Evolutionary conservation across 2,797 vertebrate species (phyloP), one percentile per base, ranked within the genome.

Genomic region (Acanthurus lineatus): DNA sequence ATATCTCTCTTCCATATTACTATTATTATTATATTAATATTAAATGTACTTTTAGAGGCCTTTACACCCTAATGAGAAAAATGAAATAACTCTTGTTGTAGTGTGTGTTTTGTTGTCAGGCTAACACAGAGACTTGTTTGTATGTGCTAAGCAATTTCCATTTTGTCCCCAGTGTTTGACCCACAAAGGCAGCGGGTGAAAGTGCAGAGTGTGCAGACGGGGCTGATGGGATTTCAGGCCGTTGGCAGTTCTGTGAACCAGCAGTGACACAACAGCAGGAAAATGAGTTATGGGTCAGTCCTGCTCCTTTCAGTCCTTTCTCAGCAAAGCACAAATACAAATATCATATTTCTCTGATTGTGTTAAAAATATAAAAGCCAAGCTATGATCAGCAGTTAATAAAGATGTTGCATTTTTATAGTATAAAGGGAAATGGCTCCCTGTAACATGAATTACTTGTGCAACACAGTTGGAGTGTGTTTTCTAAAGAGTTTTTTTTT

Each of bases 141-240:
- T 38, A 16, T 82, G 78, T 63, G 56, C 82, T 91, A 84, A 88
- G 89, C 83, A 49, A 3, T 89, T 91, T 92, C 82, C 75, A 82
- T 91, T 89, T 76, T 81, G 79, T 53, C 47, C 60, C 54, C 61
- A 52, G 56, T 78, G 73, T 79, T 69, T 66, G 35, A 78, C 53
- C 77, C 87, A 92, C 89, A 91, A 92, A 92, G 88, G 85, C 90
- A 82, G 86, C 48, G 40, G 76, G 86, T 62, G 79, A 92, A 85
- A 91, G 83, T 86, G 90, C 90, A 86, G 87, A 44, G 84, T 71
- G 77, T 60, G 86, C 83, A 89, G 78, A 83, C 57, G 42, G 42
- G 56, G 69, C 77, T 28, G 79, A 28, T 6, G 56, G 79, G 73
- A 73, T 85, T 89, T 79, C 75, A 77, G 81, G 63, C 75, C 3